Percentiles rank a stretch among this genome's conserved stretches.
These are phyloP conservation scores for Aricia agestis DNA, from an alignment of 1,140 invertebrate species.

Conservation along the genomic window DNA sequence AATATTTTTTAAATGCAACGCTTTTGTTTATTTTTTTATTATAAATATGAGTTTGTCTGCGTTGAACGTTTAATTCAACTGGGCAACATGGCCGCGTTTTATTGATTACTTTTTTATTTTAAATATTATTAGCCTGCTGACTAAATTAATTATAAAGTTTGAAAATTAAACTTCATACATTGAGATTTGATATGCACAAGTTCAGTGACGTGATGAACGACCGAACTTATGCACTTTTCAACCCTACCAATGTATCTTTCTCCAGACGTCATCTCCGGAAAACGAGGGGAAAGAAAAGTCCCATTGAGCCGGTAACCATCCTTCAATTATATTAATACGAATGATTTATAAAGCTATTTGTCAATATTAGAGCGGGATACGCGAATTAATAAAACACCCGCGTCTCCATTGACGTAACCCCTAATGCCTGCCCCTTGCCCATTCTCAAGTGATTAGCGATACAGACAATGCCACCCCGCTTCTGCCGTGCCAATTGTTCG, in stretches of 20 bases:
- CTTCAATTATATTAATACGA: conserved; percentile 16
- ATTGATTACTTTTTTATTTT: too few relatives aligned
- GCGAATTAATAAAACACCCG: conserved; percentile 24
- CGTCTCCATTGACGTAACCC: conserved; percentile 23
- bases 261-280: not conserved
- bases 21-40: conserved; percentile 8
- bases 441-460: conserved; percentile 60
- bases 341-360: conserved; percentile 20
- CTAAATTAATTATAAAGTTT: too few relatives aligned
- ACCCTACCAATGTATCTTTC: not conserved
- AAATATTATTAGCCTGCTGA: too few relatives aligned
- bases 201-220: too few relatives aligned
- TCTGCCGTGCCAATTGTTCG: conserved; percentile 46
- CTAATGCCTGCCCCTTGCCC: conserved; percentile 35
- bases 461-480: conserved; percentile 43
- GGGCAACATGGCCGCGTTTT: not conserved
- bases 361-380: conserved; percentile 22
- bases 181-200: too few relatives aligned
- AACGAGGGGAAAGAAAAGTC: not conserved
- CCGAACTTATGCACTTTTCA: not conserved
- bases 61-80: not conserved
- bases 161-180: too few relatives aligned
- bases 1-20: conserved; percentile 13
- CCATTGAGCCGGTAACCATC: not conserved
- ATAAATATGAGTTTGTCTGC: conserved; percentile 6